Percentiles rank a stretch among this genome's conserved stretches.
phyloP scores from a whole-genome alignment of 1,140 invertebrate species.

The Caenorhabditis briggsae region DNA sequence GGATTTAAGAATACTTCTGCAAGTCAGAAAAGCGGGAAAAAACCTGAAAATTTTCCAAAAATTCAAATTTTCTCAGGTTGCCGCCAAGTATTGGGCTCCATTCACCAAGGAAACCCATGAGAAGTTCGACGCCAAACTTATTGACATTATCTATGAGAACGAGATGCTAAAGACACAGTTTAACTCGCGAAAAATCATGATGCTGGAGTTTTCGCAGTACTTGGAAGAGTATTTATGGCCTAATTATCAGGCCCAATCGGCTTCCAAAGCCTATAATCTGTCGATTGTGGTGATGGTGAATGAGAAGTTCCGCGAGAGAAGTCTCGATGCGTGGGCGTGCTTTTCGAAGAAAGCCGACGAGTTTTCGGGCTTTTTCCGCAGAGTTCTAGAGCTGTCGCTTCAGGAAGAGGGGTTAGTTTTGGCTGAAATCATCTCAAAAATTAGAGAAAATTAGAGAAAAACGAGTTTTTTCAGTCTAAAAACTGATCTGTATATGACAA shows the following conservation, averaged over 20 bases:
- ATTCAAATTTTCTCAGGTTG: conserved; percentile 44
- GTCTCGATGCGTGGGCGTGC: conserved; percentile 81
- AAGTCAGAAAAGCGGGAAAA: too few species aligned
- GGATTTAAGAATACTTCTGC: too few species aligned
- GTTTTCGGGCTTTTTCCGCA: conserved; percentile 89
- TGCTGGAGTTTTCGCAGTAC: conserved; percentile 83
- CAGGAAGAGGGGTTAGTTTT: conserved; percentile 76
- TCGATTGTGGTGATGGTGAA: conserved; percentile 97
- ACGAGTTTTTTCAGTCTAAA: too few species aligned
- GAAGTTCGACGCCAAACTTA: conserved; percentile 34
- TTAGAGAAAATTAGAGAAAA: too few species aligned
- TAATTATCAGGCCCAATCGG: conserved; percentile 83
- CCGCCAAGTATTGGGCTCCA: conserved; percentile 61
- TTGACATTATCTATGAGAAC: conserved; percentile 59
- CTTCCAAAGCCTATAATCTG: conserved; percentile 87
- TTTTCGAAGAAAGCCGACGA: conserved; percentile 87
- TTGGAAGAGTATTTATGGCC: conserved; percentile 97
- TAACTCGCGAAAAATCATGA: conserved; percentile 40
- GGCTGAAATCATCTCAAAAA: too few species aligned
- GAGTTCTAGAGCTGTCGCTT: conserved; percentile 84
- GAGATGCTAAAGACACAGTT: conserved; percentile 52
- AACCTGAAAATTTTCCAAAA: too few species aligned
- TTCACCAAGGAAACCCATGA: conserved; percentile 50
- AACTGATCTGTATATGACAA: too few species aligned
- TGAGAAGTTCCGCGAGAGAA: conserved; percentile 96